Evolutionary conservation across 2,888 invertebrate species (phyloP).

Genomic region (Heliconius sara): DNA sequence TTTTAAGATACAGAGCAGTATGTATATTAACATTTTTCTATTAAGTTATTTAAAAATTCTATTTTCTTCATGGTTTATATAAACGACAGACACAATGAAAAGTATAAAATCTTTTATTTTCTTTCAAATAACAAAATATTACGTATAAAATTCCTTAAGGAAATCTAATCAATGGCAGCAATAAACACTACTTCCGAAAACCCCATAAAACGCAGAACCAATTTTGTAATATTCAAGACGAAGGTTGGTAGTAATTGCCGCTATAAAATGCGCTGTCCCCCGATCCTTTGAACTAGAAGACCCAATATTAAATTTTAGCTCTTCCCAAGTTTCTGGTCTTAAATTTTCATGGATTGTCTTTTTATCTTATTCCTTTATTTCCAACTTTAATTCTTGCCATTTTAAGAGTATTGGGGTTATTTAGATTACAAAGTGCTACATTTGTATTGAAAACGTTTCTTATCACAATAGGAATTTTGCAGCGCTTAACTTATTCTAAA

Average conservation of each 20-base stretch:
- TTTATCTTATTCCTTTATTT: slow-evolving; percentile 66
- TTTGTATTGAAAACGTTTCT: slow-evolving; percentile 36
- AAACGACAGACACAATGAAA: background rate
- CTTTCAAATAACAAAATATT: background rate
- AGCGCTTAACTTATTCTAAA: background rate
- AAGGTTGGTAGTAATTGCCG: slow-evolving; percentile 76
- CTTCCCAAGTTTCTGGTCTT: slow-evolving; percentile 68
- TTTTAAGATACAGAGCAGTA: too few relatives aligned
- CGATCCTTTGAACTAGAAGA: slow-evolving; percentile 60
- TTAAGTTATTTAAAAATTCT: background rate
- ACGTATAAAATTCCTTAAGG: slow-evolving; percentile 34
- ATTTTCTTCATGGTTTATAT: background rate
- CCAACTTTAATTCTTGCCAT: slow-evolving; percentile 64
- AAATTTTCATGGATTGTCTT: slow-evolving; percentile 65
- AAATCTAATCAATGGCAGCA: slow-evolving; percentile 64
- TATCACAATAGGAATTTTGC: background rate
- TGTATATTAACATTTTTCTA: background rate
- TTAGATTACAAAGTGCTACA: slow-evolving; percentile 52
- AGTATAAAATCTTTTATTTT: background rate
- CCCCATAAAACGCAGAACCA: slow-evolving; percentile 75
- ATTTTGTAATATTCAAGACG: slow-evolving; percentile 75
- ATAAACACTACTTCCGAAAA: slow-evolving; percentile 65
- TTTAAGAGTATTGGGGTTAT: slow-evolving; percentile 63
- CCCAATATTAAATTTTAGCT: slow-evolving; percentile 78
- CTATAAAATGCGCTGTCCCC: slow-evolving; percentile 78